Evolutionary conservation across 2,113 vertebrate species (phyloP).

Genomic region (Ageneiosus marmoratus): DNA sequence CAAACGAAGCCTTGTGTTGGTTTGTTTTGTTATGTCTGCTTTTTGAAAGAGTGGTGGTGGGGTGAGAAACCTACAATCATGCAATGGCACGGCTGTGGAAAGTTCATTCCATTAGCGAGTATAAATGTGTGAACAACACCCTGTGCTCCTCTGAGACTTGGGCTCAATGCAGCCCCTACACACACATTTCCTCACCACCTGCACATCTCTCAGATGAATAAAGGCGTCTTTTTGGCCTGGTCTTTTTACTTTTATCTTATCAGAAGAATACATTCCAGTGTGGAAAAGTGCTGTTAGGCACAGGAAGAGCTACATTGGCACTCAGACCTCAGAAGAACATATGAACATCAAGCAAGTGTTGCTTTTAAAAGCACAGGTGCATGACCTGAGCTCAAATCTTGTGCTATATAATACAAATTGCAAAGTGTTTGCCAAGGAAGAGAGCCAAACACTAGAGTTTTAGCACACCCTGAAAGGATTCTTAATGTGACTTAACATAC

Average conservation of each 20-base stretch:
- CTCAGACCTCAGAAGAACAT: not conserved
- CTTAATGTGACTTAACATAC: not conserved
- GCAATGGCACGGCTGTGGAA: slow-evolving; percentile 64
- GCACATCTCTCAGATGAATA: slow-evolving; percentile 21
- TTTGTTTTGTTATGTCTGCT: not conserved
- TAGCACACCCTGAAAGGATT: not conserved
- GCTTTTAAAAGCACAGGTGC: slow-evolving; percentile 27
- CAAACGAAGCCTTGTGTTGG: not conserved
- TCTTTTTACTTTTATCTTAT: not conserved
- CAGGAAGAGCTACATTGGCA: not conserved
- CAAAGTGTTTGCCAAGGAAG: not conserved
- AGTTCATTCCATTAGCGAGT: slow-evolving; percentile 66
- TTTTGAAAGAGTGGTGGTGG: not conserved
- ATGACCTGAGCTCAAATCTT: not conserved
- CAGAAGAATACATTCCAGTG: slow-evolving; percentile 17
- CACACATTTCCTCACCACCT: slow-evolving; percentile 10
- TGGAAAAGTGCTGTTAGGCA: not conserved
- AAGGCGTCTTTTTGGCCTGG: not conserved
- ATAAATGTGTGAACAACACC: slow-evolving; percentile 53
- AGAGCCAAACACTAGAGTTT: not conserved
- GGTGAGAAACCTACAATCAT: slow-evolving; percentile 36
- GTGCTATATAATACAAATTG: not conserved
- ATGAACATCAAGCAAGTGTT: slow-evolving; percentile 8
- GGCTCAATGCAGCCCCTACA: not conserved
- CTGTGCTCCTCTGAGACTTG: slow-evolving; percentile 9